Evolutionary conservation across 2,113 vertebrate species (phyloP), one percentile per base, ranked within the genome.

Genomic region (Colaptes auratus): DNA sequence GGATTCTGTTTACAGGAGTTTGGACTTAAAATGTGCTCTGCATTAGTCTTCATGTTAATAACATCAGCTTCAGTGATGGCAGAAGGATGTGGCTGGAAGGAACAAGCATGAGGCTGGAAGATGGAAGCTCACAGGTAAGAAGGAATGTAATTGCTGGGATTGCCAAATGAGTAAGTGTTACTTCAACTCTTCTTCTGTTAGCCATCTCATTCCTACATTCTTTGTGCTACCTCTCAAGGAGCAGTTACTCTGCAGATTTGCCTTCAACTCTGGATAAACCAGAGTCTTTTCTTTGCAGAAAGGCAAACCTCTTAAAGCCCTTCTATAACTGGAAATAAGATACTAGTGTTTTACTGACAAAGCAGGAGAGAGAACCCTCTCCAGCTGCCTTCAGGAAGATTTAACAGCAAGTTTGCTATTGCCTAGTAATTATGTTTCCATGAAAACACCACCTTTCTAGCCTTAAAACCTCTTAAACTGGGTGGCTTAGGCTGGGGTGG

Each of bases 61-160:
- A 74, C 48, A 35, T 19, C 73, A 74, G 33, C 27, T 88, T 88
- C 52, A 52, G 0, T 20, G 64, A 28, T 3, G 58, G 44, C 20
- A 73, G 79, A 69, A 72, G 66, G 80, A 53, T 78, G 66, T 86
- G 75, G 75, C 53, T 94, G 80, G 75, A 61, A 89, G 88, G 82
- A 87, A 79, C 50, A n/a, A 83, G 39, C 19, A 13, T 24, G 59
- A 74, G 20, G 33, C 16, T 70, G 73, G 21, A 60, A 85, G 82
- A 63, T 70, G 71, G 67, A 91, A 91, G 70, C 44, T 75, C 58
- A 31, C 59, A 82, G 71, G 78, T 72, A 56, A 81, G 48, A 86
- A 91, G 81, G 70, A 70, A 67, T 88, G 82, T 55, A 52, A 75
- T 87, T 21, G 66, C 75, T 90, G 71, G 7, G 12, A 5, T 53